These are phyloP conservation scores for Lepus timidus DNA, from an alignment of 2,113 vertebrate genomes.

Conservation along the genomic window DNA sequence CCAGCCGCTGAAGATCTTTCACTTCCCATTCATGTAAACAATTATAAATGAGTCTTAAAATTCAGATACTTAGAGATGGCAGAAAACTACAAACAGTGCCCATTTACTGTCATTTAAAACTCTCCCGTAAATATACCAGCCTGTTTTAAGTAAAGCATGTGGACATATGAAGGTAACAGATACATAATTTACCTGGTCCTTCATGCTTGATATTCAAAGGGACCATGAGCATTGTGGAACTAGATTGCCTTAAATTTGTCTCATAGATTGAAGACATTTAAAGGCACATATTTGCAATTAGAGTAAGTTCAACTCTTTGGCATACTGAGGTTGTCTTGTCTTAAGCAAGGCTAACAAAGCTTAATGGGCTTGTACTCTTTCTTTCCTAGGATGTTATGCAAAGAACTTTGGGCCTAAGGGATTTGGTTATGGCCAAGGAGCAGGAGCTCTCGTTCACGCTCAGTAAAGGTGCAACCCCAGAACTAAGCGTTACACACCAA, in stretches of 20 bases:
- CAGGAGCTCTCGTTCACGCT: slow-evolving; percentile 91
- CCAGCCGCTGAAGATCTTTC: no score
- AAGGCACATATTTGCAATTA: not conserved
- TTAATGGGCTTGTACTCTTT: slow-evolving; percentile 3
- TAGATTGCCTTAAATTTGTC: not conserved
- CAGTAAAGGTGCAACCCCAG: slow-evolving; percentile 82
- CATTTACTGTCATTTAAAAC: not conserved
- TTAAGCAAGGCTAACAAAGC: slow-evolving; percentile 7
- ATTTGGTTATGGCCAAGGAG: slow-evolving; percentile 92
- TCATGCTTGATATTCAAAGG: not conserved
- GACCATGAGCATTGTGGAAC: not conserved
- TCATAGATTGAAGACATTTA: not conserved
- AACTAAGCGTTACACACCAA: slow-evolving; percentile 16
- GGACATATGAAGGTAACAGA: not conserved
- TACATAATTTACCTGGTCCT: not conserved
- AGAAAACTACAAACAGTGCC: not conserved
- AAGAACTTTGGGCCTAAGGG: slow-evolving; percentile 94
- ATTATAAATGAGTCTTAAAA: no score
- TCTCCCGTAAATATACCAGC: not conserved
- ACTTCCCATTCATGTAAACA: no score
- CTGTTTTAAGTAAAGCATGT: slow-evolving; percentile 1
- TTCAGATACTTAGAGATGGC: not conserved
- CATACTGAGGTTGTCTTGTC: not conserved
- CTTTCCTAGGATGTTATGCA: slow-evolving; percentile 89
- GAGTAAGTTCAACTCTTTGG: not conserved